Percentiles rank a stretch among this genome's conserved stretches.
Conservation (phyloP, 2,888 invertebrate genomes). For the Ophonus ardosiacus region DNA sequence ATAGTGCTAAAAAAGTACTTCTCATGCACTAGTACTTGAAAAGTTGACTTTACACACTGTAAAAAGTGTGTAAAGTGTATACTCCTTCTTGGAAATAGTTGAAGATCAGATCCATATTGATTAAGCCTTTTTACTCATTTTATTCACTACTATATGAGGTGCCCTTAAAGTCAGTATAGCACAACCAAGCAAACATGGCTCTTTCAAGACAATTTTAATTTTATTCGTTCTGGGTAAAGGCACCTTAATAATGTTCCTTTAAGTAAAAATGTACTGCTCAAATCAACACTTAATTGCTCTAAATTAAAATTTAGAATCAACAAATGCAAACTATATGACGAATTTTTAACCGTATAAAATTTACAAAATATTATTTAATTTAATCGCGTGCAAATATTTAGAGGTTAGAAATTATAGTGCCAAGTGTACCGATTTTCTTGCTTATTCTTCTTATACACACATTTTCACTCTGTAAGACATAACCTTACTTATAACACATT, state of each 20-base stretch:
- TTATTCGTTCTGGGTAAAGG: not conserved
- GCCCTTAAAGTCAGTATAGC: too few relatives aligned
- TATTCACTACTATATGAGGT: too few relatives aligned
- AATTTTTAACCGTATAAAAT: not conserved
- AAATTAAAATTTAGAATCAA: slow-evolving; percentile 31
- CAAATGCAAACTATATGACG: slow-evolving; percentile 10
- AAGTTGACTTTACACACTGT: too few relatives aligned
- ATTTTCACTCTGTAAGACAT: slow-evolving; percentile 39
- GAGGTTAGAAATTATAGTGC: slow-evolving; percentile 11
- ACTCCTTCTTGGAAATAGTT: too few relatives aligned
- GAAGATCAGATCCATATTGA: too few relatives aligned
- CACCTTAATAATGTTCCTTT: not conserved
- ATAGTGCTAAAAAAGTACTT: too few relatives aligned
- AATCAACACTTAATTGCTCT: slow-evolving; percentile 38
- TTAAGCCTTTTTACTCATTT: too few relatives aligned
- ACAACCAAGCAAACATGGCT: too few relatives aligned
- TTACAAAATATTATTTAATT: not conserved
- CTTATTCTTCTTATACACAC: slow-evolving; percentile 17
- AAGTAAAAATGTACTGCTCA: slow-evolving; percentile 23
- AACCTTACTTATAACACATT: slow-evolving; percentile 26
- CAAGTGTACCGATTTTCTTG: slow-evolving; percentile 30
- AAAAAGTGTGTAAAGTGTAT: too few relatives aligned
- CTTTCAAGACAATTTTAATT: too few relatives aligned
- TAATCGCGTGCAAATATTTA: not conserved
- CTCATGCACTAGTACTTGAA: too few relatives aligned